Evolutionary conservation across 2,113 vertebrate genomes (phyloP).

Genomic region (Bombycilla garrulus): DNA sequence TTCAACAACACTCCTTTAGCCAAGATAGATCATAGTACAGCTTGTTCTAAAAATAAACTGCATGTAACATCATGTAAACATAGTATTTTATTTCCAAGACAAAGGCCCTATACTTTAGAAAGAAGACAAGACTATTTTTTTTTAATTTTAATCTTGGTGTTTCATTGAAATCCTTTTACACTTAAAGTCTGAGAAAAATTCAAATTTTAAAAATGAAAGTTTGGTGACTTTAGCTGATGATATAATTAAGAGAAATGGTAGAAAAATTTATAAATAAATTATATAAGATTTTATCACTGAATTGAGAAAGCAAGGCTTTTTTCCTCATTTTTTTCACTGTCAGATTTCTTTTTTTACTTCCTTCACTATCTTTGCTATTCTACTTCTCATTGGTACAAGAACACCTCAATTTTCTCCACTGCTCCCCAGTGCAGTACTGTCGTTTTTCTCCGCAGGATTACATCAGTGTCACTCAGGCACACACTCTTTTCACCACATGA

Average conservation of each 20-base stretch:
- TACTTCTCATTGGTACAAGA: not conserved
- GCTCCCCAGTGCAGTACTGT: not conserved
- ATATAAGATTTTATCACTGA: not conserved
- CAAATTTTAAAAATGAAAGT: not conserved
- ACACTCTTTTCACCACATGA: not conserved
- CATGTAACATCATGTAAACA: not conserved
- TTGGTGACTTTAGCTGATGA: not conserved
- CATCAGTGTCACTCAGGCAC: not conserved
- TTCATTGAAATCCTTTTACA: not conserved
- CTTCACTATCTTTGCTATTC: not conserved
- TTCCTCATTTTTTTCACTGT: not conserved
- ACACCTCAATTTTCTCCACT: not conserved
- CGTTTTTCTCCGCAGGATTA: not conserved
- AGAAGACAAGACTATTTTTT: not conserved
- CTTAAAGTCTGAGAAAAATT: not conserved
- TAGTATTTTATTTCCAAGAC: not conserved
- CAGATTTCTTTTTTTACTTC: not conserved
- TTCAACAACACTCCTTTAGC: not conserved
- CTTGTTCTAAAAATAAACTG: not conserved
- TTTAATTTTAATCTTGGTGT: not conserved
- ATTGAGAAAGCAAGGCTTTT: not conserved
- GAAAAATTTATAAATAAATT: not conserved
- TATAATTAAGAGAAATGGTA: not conserved
- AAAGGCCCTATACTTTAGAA: not conserved
- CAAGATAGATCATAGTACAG: not conserved